Evolutionary conservation across 2,113 vertebrate species (phyloP), one percentile per base, ranked within the genome.

Genomic region (Scomber scombrus): DNA sequence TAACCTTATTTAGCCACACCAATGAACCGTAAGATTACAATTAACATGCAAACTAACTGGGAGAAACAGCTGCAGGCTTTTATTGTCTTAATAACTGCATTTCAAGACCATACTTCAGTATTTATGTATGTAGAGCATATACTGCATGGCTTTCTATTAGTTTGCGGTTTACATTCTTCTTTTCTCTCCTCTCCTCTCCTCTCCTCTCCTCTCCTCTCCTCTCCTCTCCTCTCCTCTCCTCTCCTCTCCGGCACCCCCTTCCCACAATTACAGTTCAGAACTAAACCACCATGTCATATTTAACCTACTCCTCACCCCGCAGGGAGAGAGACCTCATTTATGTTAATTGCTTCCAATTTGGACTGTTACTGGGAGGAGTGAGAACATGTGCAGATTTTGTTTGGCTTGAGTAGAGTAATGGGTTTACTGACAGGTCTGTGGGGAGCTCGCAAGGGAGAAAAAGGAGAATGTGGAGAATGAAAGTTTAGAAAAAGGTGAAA

Each of bases 291-390:
- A 23, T 55, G 63, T 77, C 70, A 70, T 85, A 75, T 89, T 89
- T 80, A 91, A 85, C 71, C 19, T 43, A 26, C 68, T 72, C 52
- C 19, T 68, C 15, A 7, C 31, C 46, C 78, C 40, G 12, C 71
- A 60, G 62, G 85, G 77, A 71, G 49, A 81, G 8, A 60, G 58
- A 80, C 40, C 71, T 85, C 26, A 78, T 91, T 89, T 70, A 73
- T 2, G 54, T 87, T 72, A 84, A 90, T 82, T 87, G 67, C 70
- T 49, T 84, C 29, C 64, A 77, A 84, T 74, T 85, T 86, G 65
- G 49, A 70, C 56, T 2, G 14, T 68, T 66, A 74, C 56, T 51
- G 11, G 18, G 12, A 45, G 23, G 34, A 65, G 21, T 45, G 56
- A 50, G 60, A 50, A 75, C 73, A 68, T 49, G 12, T 78, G 85